These are phyloP conservation scores for Melierax canorus DNA, from an alignment of 2,113 vertebrate species.

Conservation along the genomic window DNA sequence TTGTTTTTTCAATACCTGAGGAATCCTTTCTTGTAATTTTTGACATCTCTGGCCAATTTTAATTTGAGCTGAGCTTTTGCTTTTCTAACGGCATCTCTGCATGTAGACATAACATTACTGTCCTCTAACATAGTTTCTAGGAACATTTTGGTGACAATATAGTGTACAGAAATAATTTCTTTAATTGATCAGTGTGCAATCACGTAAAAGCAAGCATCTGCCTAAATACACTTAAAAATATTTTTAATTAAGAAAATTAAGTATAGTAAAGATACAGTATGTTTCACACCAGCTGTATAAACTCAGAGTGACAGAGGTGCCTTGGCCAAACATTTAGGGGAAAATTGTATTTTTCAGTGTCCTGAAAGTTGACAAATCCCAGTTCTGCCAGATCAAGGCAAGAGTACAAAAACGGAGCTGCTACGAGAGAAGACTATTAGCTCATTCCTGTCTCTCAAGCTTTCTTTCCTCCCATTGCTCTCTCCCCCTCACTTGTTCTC, in stretches of 20 bases:
- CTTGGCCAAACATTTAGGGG: background rate
- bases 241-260: background rate
- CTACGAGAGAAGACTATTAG: background rate
- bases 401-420: background rate
- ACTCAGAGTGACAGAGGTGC: background rate
- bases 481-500: fast-evolving
- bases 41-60: too few species aligned
- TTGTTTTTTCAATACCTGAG: too few species aligned
- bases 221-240: background rate
- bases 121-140: background rate
- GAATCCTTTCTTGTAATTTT: too few species aligned
- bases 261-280: background rate
- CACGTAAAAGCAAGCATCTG: background rate
- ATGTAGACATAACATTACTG: too few species aligned
- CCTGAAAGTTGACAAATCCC: background rate
- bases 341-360: background rate
- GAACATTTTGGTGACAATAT: background rate
- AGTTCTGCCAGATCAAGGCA: background rate
- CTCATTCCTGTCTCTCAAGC: background rate
- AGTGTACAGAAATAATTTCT: background rate
- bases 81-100: too few species aligned
- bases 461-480: background rate
- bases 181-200: background rate
- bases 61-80: too few species aligned
- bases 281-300: background rate